Evolutionary conservation across 2,113 vertebrate genomes (phyloP), one percentile per base, ranked within the genome.

Genomic region (Mesoclemmys tuberculata): DNA sequence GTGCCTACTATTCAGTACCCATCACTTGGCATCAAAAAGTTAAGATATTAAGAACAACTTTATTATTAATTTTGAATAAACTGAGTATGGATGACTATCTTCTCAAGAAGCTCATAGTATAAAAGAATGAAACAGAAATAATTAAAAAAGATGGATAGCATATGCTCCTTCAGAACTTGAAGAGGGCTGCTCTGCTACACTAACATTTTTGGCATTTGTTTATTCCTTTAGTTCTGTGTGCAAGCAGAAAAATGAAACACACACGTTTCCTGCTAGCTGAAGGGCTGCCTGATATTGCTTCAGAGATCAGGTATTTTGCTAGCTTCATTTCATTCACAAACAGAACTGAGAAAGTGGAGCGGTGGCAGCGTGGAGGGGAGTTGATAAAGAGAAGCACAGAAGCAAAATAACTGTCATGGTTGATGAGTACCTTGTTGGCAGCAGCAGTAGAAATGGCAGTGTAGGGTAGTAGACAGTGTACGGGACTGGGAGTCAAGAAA

Each of bases 61-160:
- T 79, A 90, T 80, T 93, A 94, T 83, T 91, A 92, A 96, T 95
- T 93, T 91, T 83, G 95, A 89, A 91, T 88, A 92, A 96, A 96
- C 84, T 83, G 35, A 93, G 19, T 11, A n/a, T 24, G 41, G 10
- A 1, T 84, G 87, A 82, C 93, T 90, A 78, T 58, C 38, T 93
- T 91, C 79, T 85, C 91, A 96, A 94, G 93, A 91, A 61, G 41
- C 87, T 90, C 44, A 68, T 85, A 90, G 41, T 80, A 54, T 10
- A 44, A 68, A 31, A 74, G 46, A 64, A n/a, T 88, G 55, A 92
- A 81, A 79, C 13, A 79, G 19, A 79, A 49, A 48, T 46, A 46
- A 46, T 46, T 18, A 51, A 61, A 49, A 93, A 79, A 81, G 44
- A 88, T 74, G 3, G 89, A 93, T 52, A 82, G 5, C 31, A 90